Base-by-base conservation (phyloP, 2,797 vertebrate genomes). In the Masticophis lateralis region DNA sequence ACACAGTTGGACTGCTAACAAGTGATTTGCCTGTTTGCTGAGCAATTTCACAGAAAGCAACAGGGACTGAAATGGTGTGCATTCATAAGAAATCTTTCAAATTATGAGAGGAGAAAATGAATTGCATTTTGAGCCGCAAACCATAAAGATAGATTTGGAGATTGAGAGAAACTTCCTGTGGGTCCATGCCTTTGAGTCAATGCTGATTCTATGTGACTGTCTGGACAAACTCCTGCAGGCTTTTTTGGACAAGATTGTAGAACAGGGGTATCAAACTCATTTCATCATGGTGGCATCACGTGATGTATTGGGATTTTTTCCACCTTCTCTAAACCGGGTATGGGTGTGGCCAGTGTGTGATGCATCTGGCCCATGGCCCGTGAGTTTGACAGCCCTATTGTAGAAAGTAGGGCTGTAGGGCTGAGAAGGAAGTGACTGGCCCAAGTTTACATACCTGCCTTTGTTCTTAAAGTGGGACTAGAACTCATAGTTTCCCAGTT, bases 71-170 rank as follows among this genome's bases (percentile, higher is more conserved):
- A 79, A 79, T 11, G 20, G 79, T 47, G 22, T 47, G 79, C 10
- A 25, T 83, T 47, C 74, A 47, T 87, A 87, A 53, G 51, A 87
- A 87, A 47, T 47, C 74, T 43, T 83, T 94, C 94, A 90, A 1
- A 51, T 60, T 91, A 10, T 91, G 94, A 89, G 94, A 92, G 92
- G 93, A 92, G 83, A 88, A 83, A 83, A 83, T 47, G 37, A 83
- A 83, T 13, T 83, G 79, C 43, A 83, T 83, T 25, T 83, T 83
- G 79, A 69, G 60, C 43, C 47, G 47, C 43, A 47, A 47, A 47
- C 79, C 43, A 83, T 47, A 22, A 47, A 47, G 79, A 83, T 47
- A 4, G 43, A 83, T 47, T 22, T 47, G 79, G 20, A 25, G 43
- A 83, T 47, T 13, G 79, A 83, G 4, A 83, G 20, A 25, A 47